These are phyloP conservation scores for Anthoscopus minutus DNA, from an alignment of 2,113 vertebrate species.

Conservation along the genomic window DNA sequence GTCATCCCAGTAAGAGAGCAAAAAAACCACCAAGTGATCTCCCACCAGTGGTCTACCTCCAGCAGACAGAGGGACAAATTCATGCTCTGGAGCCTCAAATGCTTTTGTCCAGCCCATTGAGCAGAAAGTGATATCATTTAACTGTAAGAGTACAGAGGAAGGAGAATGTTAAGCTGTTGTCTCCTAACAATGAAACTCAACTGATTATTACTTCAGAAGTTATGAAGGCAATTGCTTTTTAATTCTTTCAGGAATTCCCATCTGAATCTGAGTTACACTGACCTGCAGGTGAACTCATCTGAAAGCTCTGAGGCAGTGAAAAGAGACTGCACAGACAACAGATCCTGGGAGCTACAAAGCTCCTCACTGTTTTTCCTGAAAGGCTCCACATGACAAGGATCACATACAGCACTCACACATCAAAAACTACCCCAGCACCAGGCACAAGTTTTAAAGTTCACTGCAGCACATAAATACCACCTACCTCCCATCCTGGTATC, in stretches of 20 bases:
- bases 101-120: neutral
- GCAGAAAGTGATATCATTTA: neutral
- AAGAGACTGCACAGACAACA: neutral
- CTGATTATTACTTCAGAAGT: neutral
- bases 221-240: neutral
- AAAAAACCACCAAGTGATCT: neutral
- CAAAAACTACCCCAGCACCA: neutral
- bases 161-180: neutral
- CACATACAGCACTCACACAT: neutral
- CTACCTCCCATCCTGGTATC: fast-evolving
- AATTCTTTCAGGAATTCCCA: neutral
- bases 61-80: neutral
- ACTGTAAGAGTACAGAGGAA: neutral
- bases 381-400: neutral
- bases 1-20: neutral
- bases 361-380: neutral
- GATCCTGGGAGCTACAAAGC: neutral
- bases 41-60: neutral
- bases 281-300: neutral
- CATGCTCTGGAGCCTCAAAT: neutral
- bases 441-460: neutral
- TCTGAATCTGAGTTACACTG: neutral
- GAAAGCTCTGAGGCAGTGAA: neutral
- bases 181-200: neutral
- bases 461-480: neutral